Evolutionary conservation across 2,113 vertebrate species (phyloP).

Genomic region (Brachypodius melanocephalos): DNA sequence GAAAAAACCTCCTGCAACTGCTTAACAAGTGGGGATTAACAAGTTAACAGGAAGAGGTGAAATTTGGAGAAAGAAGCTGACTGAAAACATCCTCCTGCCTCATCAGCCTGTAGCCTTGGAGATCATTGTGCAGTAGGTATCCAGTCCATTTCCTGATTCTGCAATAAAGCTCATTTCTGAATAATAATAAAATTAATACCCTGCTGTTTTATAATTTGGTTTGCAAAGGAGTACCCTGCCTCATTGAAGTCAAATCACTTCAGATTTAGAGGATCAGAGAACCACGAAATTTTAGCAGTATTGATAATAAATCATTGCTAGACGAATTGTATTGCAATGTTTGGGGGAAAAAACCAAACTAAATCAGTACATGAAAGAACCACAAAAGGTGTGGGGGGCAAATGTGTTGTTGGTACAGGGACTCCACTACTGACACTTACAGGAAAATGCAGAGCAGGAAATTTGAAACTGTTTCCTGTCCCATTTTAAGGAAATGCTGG

Average conservation of each 20-base stretch:
- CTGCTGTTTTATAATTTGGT: slow-evolving; percentile 42
- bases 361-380: not conserved
- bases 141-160: not conserved
- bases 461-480: not conserved
- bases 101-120: not conserved
- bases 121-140: not conserved
- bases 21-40: not conserved
- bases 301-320: not conserved
- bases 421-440: not conserved
- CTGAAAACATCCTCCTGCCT: not conserved
- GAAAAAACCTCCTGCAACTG: not conserved
- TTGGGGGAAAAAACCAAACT: accelerated
- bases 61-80: not conserved
- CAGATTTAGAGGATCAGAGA: slow-evolving; percentile 11
- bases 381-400: not conserved
- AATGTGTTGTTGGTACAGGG: not conserved
- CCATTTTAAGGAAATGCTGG: not conserved
- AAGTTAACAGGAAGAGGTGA: not conserved
- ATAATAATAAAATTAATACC: slow-evolving; percentile 47
- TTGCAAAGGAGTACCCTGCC: not conserved
- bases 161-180: not conserved
- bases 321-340: not conserved
- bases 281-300: not conserved
- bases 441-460: not conserved
- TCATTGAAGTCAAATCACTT: slow-evolving; percentile 48